Base-by-base conservation (phyloP, 1,140 invertebrate species). In the Zaprionus davidi region DNA sequence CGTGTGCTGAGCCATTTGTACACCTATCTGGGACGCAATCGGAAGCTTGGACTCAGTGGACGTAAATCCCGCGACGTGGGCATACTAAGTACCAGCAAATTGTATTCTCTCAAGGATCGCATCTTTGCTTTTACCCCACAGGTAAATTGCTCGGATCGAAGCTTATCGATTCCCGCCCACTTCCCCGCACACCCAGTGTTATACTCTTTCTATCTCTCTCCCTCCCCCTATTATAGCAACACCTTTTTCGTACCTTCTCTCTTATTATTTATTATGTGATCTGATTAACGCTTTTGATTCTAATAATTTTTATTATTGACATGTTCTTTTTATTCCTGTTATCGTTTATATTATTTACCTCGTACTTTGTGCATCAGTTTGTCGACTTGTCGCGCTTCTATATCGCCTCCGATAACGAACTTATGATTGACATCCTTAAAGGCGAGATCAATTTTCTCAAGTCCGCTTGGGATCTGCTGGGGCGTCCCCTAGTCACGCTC, bases 121-220 rank as follows among this genome's bases (percentile, higher is more conserved):
- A 98, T 99, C 81, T 98, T 99, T 93, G 98, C 98, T 2, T 99
- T 99, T 93, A 99, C 98, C 11, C 99, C 99, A 46, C 98, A 99
- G 96, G 98, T 99, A 95, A 94, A 91, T 87, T 41, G 59, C 41
- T 71, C 76, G 59, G 72, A 64, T 58, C 67, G 31, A 62, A 49
- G n/a, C 34, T n/a, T 26, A 13, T 22, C 53, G 26, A 59, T 66
- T 60, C 17, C 12, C 55, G 53, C 51, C n/a, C 26, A 15, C 20
- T n/a, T 53, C 34, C 53, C 46, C 31, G 31, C 31, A 69, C 58
- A 68, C 46, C 22, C 34, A 46, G 36, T 64, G 38, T 20, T 74
- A 46, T 55, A 59, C 51, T 79, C 59, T 65, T 64, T 71, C 63
- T 71, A 20, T 73, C 82, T 67, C 76, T 65, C 38, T 65, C 15